Base-by-base conservation (phyloP, 2,888 invertebrate species). In the Lasioglossum marginatum region DNA sequence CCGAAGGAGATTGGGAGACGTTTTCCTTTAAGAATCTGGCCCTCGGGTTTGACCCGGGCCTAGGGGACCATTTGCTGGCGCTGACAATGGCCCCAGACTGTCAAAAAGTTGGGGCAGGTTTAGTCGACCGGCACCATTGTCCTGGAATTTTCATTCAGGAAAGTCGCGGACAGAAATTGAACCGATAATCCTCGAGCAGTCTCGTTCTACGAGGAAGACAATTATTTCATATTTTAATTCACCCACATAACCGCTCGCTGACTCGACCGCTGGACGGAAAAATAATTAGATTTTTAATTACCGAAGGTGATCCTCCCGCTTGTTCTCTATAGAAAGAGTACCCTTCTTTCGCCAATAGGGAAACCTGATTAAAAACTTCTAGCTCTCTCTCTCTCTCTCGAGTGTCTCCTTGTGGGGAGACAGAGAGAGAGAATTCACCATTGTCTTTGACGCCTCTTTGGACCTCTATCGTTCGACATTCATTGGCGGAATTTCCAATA, bases 401-500 rank as follows among this genome's bases (percentile, higher is more conserved):
- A 23, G 37, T 68, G 34, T 37, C 68, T 68, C 68, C 37, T 68
- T 23, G 37, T 3, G 23, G 19, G 4, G 66, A 66, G 12, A 60
- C 12, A 12, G 12, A 27, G 48, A 1, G 31, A 31, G 16, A 10
- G 31, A 81, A 82, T 85, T 82, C 40, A 77, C 52, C 63, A 88
- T 90, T 88, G 88, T 90, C 79, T 89, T 82, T 72, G 75, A n/a
- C n/a, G n/a, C n/a, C n/a, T n/a, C n/a, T n/a, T n/a, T n/a, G n/a
- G n/a, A n/a, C n/a, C n/a, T n/a, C n/a, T 79, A 73, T 77, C 77
- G 83, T 63, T 75, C 83, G 77, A 84, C 76, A 87, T 88, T 87
- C 88, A 87, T 87, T 60, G 77, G 84, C 74, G 83, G 76, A 85
- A 89, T 85, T 90, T 90, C 79, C 90, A 89, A 89, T 89, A 87